A percentile compares a stretch with the other conserved stretches of the same genome.
phyloP scores from a whole-genome alignment of 1,140 invertebrate species.

The Drosophila guanche region DNA sequence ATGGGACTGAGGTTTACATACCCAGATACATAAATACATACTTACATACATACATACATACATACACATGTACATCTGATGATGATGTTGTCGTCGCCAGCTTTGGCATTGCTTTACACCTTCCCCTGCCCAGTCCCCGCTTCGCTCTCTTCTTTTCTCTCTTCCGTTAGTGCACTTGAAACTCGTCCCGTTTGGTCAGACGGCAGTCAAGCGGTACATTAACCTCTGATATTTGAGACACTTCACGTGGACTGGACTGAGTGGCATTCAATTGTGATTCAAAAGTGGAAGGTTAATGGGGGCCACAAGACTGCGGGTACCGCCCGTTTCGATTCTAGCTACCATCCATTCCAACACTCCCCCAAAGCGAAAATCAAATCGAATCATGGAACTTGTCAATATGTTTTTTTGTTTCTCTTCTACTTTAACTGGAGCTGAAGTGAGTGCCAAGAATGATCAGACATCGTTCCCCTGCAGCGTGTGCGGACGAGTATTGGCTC shows the following conservation, averaged over 20 bases:
- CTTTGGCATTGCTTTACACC: conserved; percentile 56
- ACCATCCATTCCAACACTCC: no score
- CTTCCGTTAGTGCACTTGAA: conserved; percentile 48
- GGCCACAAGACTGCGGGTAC: background rate
- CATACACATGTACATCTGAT: conserved; percentile 1
- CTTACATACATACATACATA: no score
- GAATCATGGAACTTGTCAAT: conserved; percentile 22
- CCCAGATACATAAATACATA: no score
- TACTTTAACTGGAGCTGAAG: conserved; percentile 11
- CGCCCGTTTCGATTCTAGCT: no score
- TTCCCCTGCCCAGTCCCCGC: conserved; percentile 8
- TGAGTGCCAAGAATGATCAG: conserved; percentile 35
- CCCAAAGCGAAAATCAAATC: conserved; percentile 1
- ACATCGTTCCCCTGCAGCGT: background rate
- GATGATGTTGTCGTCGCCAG: conserved; percentile 39
- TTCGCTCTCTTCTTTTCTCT: no score
- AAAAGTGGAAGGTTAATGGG: conserved; percentile 19
- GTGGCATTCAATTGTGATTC: conserved; percentile 40
- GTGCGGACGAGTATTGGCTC: conserved; percentile 47
- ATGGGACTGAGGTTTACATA: background rate
- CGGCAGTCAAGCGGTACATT: conserved; percentile 68
- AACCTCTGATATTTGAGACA: conserved; percentile 61
- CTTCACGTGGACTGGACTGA: conserved; percentile 10
- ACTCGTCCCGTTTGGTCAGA: conserved; percentile 50
- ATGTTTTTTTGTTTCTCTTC: no score